Evolutionary conservation across 2,113 vertebrate species (phyloP).

Genomic region (Gavia stellata): DNA sequence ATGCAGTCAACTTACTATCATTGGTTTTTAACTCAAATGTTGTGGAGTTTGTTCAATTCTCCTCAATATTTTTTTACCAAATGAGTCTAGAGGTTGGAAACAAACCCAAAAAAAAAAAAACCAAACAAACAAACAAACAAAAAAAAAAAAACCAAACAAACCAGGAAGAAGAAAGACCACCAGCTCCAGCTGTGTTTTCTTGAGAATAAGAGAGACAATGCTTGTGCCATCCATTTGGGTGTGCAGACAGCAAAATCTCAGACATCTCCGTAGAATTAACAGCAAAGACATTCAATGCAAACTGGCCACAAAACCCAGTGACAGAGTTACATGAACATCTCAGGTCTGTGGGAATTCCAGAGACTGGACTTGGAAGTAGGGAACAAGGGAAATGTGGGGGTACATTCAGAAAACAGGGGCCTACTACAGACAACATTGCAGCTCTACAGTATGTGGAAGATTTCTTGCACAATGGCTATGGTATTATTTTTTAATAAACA

Average conservation of each 20-base stretch:
- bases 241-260: not conserved
- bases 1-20: not conserved
- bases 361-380: not conserved
- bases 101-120: not conserved
- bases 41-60: not conserved
- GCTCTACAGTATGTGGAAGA: not conserved
- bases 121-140: not conserved
- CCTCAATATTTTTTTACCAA: not conserved
- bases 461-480: not conserved
- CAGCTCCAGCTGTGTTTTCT: not conserved
- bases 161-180: not conserved
- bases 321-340: not conserved
- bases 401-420: not conserved
- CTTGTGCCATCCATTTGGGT: not conserved
- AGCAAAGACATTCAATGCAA: not conserved
- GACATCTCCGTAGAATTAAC: not conserved
- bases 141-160: too few relatives aligned
- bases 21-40: not conserved
- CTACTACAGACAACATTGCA: not conserved
- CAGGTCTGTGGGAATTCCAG: not conserved
- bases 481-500: slow-evolving; percentile 56
- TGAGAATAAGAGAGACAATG: not conserved
- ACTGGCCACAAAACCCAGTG: not conserved
- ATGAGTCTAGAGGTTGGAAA: not conserved
- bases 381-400: not conserved